Conservation (phyloP, 2,113 vertebrate genomes). For the Bubo scandiacus region DNA sequence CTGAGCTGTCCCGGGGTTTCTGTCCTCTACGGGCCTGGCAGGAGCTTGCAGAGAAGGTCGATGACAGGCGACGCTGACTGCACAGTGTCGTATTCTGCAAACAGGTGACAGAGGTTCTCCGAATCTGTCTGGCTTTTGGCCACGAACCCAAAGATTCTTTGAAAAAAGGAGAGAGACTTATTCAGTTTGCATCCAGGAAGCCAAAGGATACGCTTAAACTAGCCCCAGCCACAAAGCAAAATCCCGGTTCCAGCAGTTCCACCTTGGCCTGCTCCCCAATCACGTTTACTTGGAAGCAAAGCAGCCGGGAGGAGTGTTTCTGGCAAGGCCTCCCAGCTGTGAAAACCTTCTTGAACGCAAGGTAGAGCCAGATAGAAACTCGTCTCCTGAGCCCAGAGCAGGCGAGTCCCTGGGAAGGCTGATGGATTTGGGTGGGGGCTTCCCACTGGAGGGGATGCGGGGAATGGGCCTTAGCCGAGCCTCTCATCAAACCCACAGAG, state of each 20-base stretch:
- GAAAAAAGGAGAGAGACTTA: neutral
- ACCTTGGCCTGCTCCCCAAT: slow-evolving; percentile 18
- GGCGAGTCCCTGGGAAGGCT: neutral
- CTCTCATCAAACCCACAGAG: neutral
- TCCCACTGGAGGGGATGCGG: neutral
- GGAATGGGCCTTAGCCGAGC: neutral
- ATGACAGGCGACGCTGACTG: slow-evolving; percentile 74
- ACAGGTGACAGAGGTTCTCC: slow-evolving; percentile 90
- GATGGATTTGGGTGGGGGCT: neutral
- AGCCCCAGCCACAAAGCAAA: neutral
- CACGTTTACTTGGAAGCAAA: slow-evolving; percentile 50
- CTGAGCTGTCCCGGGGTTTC: neutral
- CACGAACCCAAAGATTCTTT: slow-evolving; percentile 90
- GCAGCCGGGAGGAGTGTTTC: slow-evolving; percentile 9
- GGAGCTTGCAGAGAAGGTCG: slow-evolving; percentile 69
- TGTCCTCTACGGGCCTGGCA: slow-evolving; percentile 49
- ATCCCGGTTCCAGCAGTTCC: neutral
- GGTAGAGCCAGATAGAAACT: slow-evolving; percentile 33
- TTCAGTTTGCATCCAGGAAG: neutral
- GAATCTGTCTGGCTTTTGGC: slow-evolving; percentile 81
- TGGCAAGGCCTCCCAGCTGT: slow-evolving; percentile 26
- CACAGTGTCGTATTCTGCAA: slow-evolving; percentile 82
- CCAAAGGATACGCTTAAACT: neutral
- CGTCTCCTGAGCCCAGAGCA: neutral
- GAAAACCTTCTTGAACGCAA: neutral